A percentile compares a stretch with the other conserved stretches of the same genome.
Conservation (phyloP, 2,888 invertebrate genomes). For the Protodeltote pygarga region DNA sequence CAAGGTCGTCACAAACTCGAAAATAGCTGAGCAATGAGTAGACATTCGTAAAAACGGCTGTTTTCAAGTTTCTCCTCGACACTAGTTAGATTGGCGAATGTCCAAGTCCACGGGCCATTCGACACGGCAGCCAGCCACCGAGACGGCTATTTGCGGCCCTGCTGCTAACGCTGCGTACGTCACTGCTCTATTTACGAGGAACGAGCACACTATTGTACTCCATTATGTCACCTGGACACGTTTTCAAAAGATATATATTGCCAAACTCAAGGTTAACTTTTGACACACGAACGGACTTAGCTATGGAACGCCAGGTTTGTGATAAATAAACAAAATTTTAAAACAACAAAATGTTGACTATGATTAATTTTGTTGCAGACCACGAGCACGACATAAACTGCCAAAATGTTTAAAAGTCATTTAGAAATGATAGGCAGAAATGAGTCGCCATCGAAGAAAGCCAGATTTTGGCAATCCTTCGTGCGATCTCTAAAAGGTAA, state of each 20-base stretch:
- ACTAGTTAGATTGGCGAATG: constrained; percentile 67
- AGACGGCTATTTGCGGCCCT: constrained; percentile 78
- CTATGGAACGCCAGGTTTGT: too few relatives aligned
- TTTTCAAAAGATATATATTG: constrained; percentile 57
- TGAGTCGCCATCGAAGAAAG: constrained; percentile 96
- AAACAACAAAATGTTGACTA: constrained; percentile 14
- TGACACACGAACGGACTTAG: constrained; percentile 34
- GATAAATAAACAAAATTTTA: too few relatives aligned
- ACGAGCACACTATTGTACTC: constrained; percentile 74
- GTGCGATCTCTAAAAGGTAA: constrained; percentile 97
- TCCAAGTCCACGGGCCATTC: constrained; percentile 78
- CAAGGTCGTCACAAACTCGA: constrained; percentile 80
- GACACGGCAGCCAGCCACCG: constrained; percentile 74
- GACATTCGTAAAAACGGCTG: constrained; percentile 81
- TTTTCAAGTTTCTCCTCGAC: constrained; percentile 77
- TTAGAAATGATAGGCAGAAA: constrained; percentile 98
- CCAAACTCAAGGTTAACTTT: constrained; percentile 67
- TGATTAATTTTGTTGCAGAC: constrained; percentile 84
- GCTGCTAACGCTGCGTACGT: constrained; percentile 76
- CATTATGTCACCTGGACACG: constrained; percentile 79
- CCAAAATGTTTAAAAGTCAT: constrained; percentile 96
- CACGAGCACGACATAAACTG: constrained; percentile 92
- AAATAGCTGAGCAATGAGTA: constrained; percentile 79
- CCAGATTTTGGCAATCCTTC: constrained; percentile 97
- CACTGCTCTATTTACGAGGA: constrained; percentile 82